These are phyloP conservation scores for Cryptomyrus ogoouensis DNA, from an alignment of 2,113 vertebrate species.

Conservation along the genomic window DNA sequence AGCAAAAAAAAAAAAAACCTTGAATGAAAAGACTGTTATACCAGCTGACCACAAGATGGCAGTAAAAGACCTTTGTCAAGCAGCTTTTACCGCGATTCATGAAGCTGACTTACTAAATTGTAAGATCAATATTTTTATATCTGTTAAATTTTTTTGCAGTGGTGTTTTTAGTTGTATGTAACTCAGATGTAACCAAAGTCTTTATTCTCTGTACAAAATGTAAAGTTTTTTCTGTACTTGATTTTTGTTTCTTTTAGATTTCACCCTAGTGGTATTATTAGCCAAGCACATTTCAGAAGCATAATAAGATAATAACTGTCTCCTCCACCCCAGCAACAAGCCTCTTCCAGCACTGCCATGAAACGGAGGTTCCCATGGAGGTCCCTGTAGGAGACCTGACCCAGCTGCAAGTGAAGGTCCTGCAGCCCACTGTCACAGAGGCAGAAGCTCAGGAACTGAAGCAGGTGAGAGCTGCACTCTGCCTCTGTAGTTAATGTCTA, in stretches of 20 bases:
- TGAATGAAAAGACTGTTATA: background rate
- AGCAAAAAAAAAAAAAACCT: background rate
- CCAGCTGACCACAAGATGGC: background rate
- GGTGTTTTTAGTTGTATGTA: background rate
- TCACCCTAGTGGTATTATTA: background rate
- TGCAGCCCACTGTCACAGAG: constrained; percentile 64
- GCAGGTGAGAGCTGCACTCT: constrained; percentile 64
- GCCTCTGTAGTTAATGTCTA: too few species aligned
- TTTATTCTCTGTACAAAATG: background rate
- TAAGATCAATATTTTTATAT: background rate
- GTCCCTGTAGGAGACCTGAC: constrained; percentile 54
- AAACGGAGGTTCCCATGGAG: constrained; percentile 54
- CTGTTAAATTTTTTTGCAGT: background rate
- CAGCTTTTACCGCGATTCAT: background rate
- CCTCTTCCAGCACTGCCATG: constrained; percentile 48
- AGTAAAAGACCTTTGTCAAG: background rate
- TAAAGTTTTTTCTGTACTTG: background rate
- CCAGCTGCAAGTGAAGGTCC: constrained; percentile 63
- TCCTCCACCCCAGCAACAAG: constrained; percentile 62
- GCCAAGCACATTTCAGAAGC: background rate
- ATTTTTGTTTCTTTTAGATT: background rate
- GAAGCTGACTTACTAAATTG: background rate
- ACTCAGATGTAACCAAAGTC: background rate
- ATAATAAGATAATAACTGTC: background rate
- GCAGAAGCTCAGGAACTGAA: constrained; percentile 76